A percentile compares a stretch with the other conserved stretches of the same genome.
Evolutionary conservation across 2,888 invertebrate genomes (phyloP).

Genomic region (Tortricodes alternella): DNA sequence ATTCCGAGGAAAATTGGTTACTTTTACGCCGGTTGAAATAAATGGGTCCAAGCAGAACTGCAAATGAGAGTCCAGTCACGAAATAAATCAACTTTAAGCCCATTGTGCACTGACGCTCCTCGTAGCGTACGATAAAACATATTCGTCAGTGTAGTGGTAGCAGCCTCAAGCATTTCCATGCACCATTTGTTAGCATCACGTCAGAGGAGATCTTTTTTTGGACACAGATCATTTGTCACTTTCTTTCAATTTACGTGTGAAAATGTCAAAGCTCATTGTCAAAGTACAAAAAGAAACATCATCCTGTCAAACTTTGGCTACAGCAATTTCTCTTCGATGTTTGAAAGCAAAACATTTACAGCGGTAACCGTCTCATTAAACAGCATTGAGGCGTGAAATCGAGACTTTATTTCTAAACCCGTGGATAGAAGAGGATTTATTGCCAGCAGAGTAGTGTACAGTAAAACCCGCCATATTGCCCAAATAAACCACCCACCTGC

Average conservation of each 20-base stretch:
- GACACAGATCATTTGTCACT: no score
- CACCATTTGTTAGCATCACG: neutral
- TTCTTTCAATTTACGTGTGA: no score
- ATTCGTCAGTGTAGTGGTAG: neutral
- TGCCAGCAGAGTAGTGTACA: slow-evolving; percentile 40
- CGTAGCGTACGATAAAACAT: neutral
- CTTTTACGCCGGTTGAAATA: slow-evolving; percentile 15
- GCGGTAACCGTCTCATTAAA: slow-evolving; percentile 33
- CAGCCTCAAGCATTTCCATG: neutral
- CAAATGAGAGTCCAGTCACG: slow-evolving; percentile 21
- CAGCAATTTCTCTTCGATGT: neutral
- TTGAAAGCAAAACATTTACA: neutral
- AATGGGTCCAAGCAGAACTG: neutral
- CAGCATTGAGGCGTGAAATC: slow-evolving; percentile 35
- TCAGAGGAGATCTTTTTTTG: no score
- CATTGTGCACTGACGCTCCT: slow-evolving; percentile 12
- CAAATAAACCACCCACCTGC: slow-evolving; percentile 50
- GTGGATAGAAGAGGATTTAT: slow-evolving; percentile 53
- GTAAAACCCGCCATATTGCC: slow-evolving; percentile 46
- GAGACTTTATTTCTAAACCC: slow-evolving; percentile 48
- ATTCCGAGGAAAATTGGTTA: neutral
- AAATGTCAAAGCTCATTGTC: no score
- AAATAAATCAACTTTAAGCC: slow-evolving; percentile 26
- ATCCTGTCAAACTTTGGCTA: neutral
- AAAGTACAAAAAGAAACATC: no score